Evolutionary conservation across 2,888 invertebrate genomes (phyloP).

Genomic region (Andricus quercusramuli): DNA sequence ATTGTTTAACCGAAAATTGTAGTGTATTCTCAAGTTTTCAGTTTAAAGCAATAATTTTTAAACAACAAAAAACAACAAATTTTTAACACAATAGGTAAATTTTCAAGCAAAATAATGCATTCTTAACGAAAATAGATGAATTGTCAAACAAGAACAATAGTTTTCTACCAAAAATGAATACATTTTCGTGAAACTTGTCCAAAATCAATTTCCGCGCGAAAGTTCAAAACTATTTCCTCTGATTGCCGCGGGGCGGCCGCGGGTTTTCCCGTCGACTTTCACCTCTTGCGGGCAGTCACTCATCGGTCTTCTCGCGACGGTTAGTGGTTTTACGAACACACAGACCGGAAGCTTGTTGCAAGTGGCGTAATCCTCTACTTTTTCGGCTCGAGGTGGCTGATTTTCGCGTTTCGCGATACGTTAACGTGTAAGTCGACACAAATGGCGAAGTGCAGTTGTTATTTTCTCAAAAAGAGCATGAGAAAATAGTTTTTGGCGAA

Average conservation of each 20-base stretch:
- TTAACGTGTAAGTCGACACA: constrained; percentile 44
- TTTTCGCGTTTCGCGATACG: constrained; percentile 45
- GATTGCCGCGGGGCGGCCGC: neutral
- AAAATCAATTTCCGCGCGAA: neutral
- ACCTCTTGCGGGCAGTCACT: neutral
- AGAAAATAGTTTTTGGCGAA: constrained; percentile 34
- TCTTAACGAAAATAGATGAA: too few species aligned
- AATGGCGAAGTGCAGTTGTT: constrained; percentile 54
- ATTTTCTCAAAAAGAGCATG: constrained; percentile 48
- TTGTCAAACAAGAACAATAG: too few species aligned
- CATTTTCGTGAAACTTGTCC: neutral
- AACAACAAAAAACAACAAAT: too few species aligned
- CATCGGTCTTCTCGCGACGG: constrained; percentile 25
- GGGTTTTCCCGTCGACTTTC: neutral
- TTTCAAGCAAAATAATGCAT: too few species aligned
- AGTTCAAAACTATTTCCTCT: neutral
- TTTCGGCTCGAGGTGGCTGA: constrained; percentile 44
- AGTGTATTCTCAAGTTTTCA: too few species aligned
- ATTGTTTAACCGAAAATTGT: too few species aligned
- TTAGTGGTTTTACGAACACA: constrained; percentile 33
- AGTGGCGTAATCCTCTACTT: constrained; percentile 37
- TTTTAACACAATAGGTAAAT: too few species aligned
- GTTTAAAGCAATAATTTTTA: too few species aligned
- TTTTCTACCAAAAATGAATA: neutral
- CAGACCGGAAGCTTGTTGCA: constrained; percentile 33